Conservation (phyloP, 2,113 vertebrate genomes). For the Nettapus auritus region DNA sequence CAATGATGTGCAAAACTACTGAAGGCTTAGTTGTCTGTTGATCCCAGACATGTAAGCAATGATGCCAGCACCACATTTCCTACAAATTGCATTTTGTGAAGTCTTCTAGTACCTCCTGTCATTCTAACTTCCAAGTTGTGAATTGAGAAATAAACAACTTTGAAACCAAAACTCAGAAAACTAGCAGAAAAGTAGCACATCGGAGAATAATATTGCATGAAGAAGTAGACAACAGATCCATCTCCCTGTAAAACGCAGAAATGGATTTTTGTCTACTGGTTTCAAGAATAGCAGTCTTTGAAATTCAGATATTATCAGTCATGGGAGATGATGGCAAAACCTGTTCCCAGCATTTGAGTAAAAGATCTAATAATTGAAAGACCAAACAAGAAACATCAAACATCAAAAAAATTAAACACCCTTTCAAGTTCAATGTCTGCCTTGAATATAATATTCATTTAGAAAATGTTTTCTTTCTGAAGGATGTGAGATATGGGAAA, state of each 20-base stretch:
- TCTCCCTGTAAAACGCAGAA: background rate
- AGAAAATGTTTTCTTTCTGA: constrained; percentile 23
- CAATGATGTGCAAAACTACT: background rate
- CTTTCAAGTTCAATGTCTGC: constrained; percentile 26
- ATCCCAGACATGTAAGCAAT: background rate
- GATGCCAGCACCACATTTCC: background rate
- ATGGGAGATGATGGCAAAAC: constrained; percentile 12
- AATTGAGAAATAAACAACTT: background rate
- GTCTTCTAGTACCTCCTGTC: background rate
- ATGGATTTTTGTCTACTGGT: background rate
- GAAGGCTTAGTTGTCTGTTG: background rate
- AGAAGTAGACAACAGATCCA: background rate
- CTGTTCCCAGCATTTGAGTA: constrained; percentile 23
- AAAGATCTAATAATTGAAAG: constrained; percentile 57
- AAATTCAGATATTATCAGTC: constrained; percentile 30
- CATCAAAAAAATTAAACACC: constrained; percentile 39
- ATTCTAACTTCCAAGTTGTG: background rate
- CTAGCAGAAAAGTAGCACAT: background rate
- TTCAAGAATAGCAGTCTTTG: background rate
- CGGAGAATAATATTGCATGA: background rate
- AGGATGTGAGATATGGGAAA: constrained; percentile 41
- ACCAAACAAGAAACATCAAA: constrained; percentile 48
- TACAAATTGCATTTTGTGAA: background rate
- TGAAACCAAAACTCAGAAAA: background rate
- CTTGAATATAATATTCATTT: background rate